Evolutionary conservation across 2,888 invertebrate genomes (phyloP).

Genomic region (Leucania comma): DNA sequence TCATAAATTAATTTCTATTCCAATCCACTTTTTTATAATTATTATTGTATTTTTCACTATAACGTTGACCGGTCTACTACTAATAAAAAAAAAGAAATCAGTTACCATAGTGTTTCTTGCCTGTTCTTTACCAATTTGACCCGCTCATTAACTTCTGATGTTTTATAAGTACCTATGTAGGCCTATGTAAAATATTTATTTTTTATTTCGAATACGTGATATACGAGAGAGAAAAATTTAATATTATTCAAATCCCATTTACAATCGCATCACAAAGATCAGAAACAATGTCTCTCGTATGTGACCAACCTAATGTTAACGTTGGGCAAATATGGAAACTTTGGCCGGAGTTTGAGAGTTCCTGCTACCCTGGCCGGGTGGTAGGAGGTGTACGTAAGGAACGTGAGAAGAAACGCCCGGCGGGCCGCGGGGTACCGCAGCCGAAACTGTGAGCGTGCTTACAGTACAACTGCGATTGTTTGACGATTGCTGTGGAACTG

Average conservation of each 20-base stretch:
- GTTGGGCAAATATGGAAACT: conserved; percentile 62
- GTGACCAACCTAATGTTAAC: conserved; percentile 30
- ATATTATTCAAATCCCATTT: background rate
- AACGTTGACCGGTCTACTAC: no score
- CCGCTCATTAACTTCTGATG: no score
- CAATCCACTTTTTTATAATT: no score
- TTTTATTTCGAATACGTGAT: no score
- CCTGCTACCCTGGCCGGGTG: conserved; percentile 74
- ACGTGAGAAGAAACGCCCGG: conserved; percentile 87
- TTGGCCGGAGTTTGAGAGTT: conserved; percentile 78
- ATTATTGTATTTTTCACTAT: no score
- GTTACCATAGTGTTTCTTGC: no score
- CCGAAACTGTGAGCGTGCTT: conserved; percentile 57
- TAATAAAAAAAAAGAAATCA: no score
- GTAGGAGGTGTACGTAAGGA: conserved; percentile 77
- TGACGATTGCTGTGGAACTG: conserved; percentile 10
- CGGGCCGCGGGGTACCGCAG: conserved; percentile 77
- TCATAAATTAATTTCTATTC: no score
- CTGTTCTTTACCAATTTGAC: no score
- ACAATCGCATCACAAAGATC: background rate
- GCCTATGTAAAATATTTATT: no score
- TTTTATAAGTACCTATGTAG: no score
- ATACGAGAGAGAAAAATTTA: no score
- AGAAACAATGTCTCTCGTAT: conserved; percentile 1
- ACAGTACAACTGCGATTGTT: conserved; percentile 21